phyloP scores from a whole-genome alignment of 2,113 vertebrate genomes.

The Lepidothrix coronata region DNA sequence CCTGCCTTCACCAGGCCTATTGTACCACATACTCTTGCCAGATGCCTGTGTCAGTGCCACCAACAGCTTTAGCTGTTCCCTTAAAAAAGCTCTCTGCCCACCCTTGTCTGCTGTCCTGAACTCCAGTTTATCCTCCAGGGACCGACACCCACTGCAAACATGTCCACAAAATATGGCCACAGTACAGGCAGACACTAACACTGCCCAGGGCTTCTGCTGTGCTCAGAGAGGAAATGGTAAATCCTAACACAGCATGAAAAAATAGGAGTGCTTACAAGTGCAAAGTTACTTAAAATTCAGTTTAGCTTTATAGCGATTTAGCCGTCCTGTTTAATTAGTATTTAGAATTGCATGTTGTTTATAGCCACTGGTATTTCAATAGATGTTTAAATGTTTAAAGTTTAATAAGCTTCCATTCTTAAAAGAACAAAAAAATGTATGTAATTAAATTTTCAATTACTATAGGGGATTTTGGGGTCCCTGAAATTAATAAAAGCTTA shows the following conservation, averaged over 20 bases:
- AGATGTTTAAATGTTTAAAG: slow-evolving; percentile 74
- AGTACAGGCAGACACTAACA: not conserved
- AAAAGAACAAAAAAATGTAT: slow-evolving; percentile 63
- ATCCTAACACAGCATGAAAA: not conserved
- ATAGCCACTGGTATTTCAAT: slow-evolving; percentile 74
- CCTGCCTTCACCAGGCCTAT: not conserved
- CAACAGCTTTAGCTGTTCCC: not conserved
- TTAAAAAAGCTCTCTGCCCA: not conserved
- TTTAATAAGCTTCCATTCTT: slow-evolving; percentile 75
- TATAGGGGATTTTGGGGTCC: slow-evolving; percentile 16
- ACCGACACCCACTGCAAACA: not conserved
- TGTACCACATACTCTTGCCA: rapidly evolving
- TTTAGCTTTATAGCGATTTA: slow-evolving; percentile 71
- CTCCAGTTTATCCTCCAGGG: not conserved
- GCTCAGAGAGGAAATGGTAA: slow-evolving; percentile 15
- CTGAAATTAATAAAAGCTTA: slow-evolving; percentile 77
- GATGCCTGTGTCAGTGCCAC: not conserved
- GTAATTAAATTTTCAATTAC: slow-evolving; percentile 80
- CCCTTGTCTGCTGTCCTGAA: not conserved
- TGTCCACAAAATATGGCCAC: not conserved
- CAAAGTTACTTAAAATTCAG: slow-evolving; percentile 78
- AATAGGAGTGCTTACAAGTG: slow-evolving; percentile 9
- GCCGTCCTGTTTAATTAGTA: slow-evolving; percentile 73
- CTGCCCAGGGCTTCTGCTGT: not conserved
- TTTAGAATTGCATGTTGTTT: slow-evolving; percentile 72